These are phyloP conservation scores for Gavialis gangeticus DNA, from an alignment of 2,113 vertebrate genomes.

Conservation along the genomic window DNA sequence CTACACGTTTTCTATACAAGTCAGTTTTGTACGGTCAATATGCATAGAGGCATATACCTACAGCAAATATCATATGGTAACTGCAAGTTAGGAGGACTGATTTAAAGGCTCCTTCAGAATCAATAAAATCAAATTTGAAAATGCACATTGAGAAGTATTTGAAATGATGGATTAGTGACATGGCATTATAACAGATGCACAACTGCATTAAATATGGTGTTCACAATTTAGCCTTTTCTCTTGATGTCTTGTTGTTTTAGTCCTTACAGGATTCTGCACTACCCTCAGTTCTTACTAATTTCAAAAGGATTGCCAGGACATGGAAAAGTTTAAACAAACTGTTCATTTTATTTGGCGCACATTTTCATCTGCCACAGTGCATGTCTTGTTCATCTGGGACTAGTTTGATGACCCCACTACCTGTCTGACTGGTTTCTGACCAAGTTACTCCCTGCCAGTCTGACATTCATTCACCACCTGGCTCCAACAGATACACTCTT, in stretches of 20 bases:
- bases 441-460: neutral
- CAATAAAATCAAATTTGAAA: neutral
- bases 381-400: neutral
- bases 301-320: neutral
- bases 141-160: neutral
- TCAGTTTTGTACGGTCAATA: neutral
- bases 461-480: neutral
- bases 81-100: neutral
- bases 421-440: neutral
- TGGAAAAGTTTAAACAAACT: neutral
- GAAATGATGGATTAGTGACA: neutral
- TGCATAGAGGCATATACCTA: neutral
- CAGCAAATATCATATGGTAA: neutral
- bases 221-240: neutral
- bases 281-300: neutral
- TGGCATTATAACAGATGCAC: neutral
- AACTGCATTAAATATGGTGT: neutral
- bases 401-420: neutral
- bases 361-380: neutral
- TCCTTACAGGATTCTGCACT: neutral
- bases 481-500: neutral
- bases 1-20: neutral
- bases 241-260: neutral
- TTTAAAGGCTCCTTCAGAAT: neutral
- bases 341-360: neutral